Evolutionary conservation across 1,140 invertebrate genomes (phyloP).

Genomic region (Sitodiplosis mosellana): DNA sequence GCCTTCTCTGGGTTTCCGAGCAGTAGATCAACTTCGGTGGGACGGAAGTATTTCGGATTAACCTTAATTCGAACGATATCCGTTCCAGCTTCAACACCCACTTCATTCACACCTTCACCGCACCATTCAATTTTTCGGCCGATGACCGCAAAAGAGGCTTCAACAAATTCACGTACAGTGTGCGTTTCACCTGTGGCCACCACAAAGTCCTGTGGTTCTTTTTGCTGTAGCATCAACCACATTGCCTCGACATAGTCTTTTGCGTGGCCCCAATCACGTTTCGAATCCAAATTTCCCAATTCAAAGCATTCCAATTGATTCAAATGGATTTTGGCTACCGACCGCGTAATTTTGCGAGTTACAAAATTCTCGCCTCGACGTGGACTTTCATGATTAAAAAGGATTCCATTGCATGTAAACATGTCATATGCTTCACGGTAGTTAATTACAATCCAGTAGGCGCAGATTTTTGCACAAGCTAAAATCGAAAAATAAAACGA

Average conservation of each 20-base stretch:
- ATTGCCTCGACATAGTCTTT: constrained; percentile 99
- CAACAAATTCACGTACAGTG: constrained; percentile 93
- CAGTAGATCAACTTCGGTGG: constrained; percentile 90
- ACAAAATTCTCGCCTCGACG: constrained; percentile 97
- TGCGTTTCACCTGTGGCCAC: constrained; percentile 93
- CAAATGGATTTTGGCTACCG: constrained; percentile 87
- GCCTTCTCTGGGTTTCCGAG: constrained; percentile 86
- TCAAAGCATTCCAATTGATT: constrained; percentile 76
- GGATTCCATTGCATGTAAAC: constrained; percentile 95
- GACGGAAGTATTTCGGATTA: constrained; percentile 90
- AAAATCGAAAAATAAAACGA: constrained; percentile 12
- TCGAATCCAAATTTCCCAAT: constrained; percentile 89
- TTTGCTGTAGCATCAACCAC: constrained; percentile 98
- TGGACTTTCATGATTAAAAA: constrained; percentile 99
- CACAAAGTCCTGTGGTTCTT: constrained; percentile 87
- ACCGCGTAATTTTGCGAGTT: constrained; percentile 93
- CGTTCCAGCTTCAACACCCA: constrained; percentile 67
- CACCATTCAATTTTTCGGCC: constrained; percentile 63
- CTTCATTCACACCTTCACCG: constrained; percentile 68
- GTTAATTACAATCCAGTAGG: constrained; percentile 96
- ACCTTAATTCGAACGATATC: constrained; percentile 72
- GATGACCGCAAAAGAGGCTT: constrained; percentile 70
- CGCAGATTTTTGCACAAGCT: constrained; percentile 97
- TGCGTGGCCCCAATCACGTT: constrained; percentile 98
- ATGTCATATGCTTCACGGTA: constrained; percentile 96